Conservation (phyloP, 2,113 vertebrate genomes). For the Microcebus lehilahytsara region DNA sequence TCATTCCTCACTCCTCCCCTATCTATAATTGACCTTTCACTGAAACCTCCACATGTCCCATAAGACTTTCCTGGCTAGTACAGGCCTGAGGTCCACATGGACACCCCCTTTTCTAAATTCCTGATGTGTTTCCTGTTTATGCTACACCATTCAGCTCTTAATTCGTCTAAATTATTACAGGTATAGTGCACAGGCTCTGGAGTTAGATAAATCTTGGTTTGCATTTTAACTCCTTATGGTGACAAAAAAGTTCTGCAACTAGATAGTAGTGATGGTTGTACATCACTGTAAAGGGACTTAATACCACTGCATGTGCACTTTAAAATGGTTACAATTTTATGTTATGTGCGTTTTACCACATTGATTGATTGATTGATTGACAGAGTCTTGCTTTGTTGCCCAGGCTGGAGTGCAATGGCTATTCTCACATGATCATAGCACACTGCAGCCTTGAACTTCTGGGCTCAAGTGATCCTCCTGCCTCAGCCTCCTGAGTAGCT, state of each 20-base stretch:
- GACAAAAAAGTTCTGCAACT: neutral
- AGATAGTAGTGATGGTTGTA: neutral
- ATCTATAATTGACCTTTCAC: neutral
- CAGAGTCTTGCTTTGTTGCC: neutral
- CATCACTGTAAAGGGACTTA: neutral
- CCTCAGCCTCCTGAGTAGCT: neutral
- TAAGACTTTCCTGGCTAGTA: neutral
- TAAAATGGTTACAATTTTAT: neutral
- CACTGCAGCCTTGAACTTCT: neutral
- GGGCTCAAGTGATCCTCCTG: neutral
- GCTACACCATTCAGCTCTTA: neutral
- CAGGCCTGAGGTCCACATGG: neutral
- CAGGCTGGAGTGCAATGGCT: neutral
- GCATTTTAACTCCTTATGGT: neutral
- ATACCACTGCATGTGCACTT: neutral
- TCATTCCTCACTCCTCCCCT: neutral
- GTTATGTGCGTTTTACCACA: neutral
- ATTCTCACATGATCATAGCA: no score
- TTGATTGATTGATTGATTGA: neutral
- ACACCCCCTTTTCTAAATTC: neutral
- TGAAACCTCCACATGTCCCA: neutral
- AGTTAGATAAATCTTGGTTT: neutral
- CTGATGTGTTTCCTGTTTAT: neutral
- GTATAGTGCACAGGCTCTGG: neutral
- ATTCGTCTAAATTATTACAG: neutral